Conservation (phyloP, 1,140 invertebrate genomes). For the Halesus radiatus region DNA sequence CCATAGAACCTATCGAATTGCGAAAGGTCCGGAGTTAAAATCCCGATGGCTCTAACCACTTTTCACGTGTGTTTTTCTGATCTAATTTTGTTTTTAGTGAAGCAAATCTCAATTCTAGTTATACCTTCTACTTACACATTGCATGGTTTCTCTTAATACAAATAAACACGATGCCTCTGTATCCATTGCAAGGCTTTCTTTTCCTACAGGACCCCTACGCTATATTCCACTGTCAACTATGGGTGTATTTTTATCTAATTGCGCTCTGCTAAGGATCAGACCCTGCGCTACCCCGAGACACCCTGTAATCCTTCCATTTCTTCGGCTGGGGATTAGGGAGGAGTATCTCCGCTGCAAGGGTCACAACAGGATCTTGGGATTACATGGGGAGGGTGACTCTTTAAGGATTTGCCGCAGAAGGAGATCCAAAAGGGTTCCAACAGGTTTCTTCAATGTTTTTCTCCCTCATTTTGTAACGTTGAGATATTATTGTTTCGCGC, state of each 20-base stretch:
- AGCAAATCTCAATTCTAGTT: too few relatives aligned
- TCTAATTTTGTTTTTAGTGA: too few relatives aligned
- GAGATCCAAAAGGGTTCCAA: conserved; percentile 29
- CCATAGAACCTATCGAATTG: too few relatives aligned
- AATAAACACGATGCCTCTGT: too few relatives aligned
- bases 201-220: too few relatives aligned
- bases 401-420: conserved; percentile 43
- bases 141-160: too few relatives aligned
- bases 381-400: conserved; percentile 10
- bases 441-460: conserved; percentile 2
- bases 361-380: conserved; percentile 37
- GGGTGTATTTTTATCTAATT: conserved; percentile 41
- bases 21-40: too few relatives aligned
- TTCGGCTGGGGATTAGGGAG: conserved; percentile 29
- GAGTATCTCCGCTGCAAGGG: conserved; percentile 26
- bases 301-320: conserved; percentile 47
- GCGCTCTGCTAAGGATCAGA: conserved; percentile 43
- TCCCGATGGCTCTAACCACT: too few relatives aligned
- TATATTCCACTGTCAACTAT: not conserved
- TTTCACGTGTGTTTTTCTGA: too few relatives aligned
- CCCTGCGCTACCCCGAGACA: conserved; percentile 43
- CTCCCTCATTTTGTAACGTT: not conserved
- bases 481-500: too few relatives aligned
- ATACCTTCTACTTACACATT: too few relatives aligned
- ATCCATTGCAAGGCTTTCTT: too few relatives aligned